Conservation (phyloP, 2,888 invertebrate species). For the Metellina segmentata region DNA sequence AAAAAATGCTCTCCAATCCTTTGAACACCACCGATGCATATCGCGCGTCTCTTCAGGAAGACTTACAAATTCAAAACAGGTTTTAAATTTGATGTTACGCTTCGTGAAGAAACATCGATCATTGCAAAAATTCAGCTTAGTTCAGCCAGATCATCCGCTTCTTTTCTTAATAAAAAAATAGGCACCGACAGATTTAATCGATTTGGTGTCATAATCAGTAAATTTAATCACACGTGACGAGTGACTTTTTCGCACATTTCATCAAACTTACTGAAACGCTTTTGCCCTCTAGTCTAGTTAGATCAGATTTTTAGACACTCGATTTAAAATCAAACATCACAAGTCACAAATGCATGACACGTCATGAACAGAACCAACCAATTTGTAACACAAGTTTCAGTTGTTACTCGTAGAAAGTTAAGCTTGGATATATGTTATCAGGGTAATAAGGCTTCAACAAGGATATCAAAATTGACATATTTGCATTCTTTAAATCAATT, state of each 20-base stretch:
- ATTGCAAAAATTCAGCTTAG: slow-evolving; percentile 31
- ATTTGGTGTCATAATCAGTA: background rate
- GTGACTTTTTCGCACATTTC: slow-evolving; percentile 18
- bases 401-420: too few species aligned
- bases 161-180: background rate
- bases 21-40: slow-evolving; percentile 47
- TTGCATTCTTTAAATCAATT: too few species aligned
- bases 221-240: slow-evolving; percentile 23
- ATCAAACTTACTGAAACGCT: background rate
- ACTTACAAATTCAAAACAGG: slow-evolving; percentile 25
- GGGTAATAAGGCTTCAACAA: too few species aligned
- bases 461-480: too few species aligned
- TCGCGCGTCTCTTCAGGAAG: slow-evolving; percentile 7
- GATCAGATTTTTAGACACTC: too few species aligned
- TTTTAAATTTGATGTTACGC: slow-evolving; percentile 35
- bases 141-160: slow-evolving; percentile 34
- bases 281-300: slow-evolving; percentile 4
- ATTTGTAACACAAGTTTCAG: too few species aligned
- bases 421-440: too few species aligned
- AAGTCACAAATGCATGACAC: background rate
- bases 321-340: too few species aligned
- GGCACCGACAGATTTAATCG: slow-evolving; percentile 19
- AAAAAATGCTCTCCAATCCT: background rate
- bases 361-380: background rate
- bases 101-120: background rate